A percentile compares a stretch with the other conserved stretches of the same genome.
Evolutionary conservation across 2,113 vertebrate genomes (phyloP).

Genomic region (Channa maculata): DNA sequence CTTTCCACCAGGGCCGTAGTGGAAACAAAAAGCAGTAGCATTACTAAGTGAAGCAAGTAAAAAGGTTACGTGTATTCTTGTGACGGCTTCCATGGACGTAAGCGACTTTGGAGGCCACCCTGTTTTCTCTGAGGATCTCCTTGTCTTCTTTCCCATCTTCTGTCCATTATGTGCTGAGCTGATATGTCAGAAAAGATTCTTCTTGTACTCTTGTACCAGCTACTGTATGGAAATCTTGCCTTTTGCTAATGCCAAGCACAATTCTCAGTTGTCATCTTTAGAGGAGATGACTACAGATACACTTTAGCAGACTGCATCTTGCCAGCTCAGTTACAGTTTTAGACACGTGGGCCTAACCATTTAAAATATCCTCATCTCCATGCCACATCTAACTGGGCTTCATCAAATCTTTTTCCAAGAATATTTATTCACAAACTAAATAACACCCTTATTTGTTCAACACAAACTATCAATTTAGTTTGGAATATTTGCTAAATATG

Average conservation of each 20-base stretch:
- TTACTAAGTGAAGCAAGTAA: conserved; percentile 14
- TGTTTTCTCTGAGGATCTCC: conserved; percentile 30
- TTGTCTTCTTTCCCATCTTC: conserved; percentile 44
- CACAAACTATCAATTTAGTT: neutral
- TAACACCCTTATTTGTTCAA: neutral
- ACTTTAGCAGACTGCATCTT: conserved; percentile 29
- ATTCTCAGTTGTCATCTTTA: conserved; percentile 12
- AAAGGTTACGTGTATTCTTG: conserved; percentile 37
- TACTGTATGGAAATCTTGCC: neutral
- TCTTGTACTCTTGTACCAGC: neutral
- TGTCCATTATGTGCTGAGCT: conserved; percentile 32
- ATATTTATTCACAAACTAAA: conserved; percentile 4
- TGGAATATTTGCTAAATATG: neutral
- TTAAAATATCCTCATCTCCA: conserved; percentile 21
- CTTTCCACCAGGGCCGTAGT: neutral
- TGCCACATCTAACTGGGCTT: neutral
- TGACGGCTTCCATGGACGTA: conserved; percentile 25
- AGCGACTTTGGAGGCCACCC: conserved; percentile 5
- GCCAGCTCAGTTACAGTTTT: conserved; percentile 34
- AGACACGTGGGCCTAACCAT: conserved; percentile 7
- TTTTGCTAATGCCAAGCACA: neutral
- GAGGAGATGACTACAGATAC: neutral
- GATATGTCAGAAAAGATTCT: neutral
- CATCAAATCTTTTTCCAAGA: neutral
- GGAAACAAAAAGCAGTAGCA: conserved; percentile 7